Evolutionary conservation across 1,140 invertebrate species (phyloP).

Genomic region (Asobara japonica): DNA sequence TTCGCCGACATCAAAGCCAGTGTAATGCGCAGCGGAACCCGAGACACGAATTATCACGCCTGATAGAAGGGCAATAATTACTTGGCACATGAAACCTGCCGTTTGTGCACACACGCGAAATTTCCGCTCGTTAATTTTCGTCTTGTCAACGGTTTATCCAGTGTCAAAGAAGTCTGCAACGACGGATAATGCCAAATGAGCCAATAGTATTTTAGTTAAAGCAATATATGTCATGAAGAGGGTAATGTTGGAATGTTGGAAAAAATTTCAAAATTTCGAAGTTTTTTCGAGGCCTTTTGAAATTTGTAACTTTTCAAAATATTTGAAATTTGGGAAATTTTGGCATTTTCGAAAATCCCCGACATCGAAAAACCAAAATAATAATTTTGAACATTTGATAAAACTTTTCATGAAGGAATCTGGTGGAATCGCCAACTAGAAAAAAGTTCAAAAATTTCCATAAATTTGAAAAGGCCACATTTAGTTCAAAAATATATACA

Average conservation of each 20-base stretch:
- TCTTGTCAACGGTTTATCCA: background rate
- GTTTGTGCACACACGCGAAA: background rate
- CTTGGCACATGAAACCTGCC: background rate
- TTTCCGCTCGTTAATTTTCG: slow-evolving; percentile 3
- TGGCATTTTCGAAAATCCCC: too few species aligned
- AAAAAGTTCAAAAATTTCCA: too few species aligned
- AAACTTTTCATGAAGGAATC: too few species aligned
- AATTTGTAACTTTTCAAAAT: too few species aligned
- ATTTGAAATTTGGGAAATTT: too few species aligned
- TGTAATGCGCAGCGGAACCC: background rate
- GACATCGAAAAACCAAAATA: too few species aligned
- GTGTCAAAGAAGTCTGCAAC: background rate
- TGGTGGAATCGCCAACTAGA: too few species aligned
- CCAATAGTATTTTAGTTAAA: background rate
- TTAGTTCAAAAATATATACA: too few species aligned
- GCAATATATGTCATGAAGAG: background rate
- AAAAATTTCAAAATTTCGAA: too few species aligned
- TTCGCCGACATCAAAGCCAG: background rate
- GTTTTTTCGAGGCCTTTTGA: too few species aligned
- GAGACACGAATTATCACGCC: background rate
- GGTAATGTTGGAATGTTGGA: background rate
- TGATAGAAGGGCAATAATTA: slow-evolving; percentile 15
- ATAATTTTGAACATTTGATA: too few species aligned
- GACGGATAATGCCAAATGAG: background rate
- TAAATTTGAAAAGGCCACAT: too few species aligned